Base-by-base conservation (phyloP, 2,888 invertebrate genomes). In the Amphiduros pacificus region DNA sequence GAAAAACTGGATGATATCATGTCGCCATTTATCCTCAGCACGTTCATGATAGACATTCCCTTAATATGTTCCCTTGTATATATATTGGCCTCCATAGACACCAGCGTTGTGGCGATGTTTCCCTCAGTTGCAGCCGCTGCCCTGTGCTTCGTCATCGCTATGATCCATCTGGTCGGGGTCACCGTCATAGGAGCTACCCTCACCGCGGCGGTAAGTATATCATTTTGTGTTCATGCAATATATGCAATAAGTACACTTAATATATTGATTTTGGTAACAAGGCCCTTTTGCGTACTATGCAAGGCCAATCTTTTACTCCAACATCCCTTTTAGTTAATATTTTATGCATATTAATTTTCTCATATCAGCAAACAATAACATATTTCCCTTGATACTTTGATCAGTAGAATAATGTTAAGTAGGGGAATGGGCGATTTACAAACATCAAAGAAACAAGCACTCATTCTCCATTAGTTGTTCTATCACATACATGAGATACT, bases 1-100 rank as follows among this genome's bases (percentile, higher is more conserved):
- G 58, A 58, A 32, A 51, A 44, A 22, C 51, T 58, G 40, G 58
- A 58, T 51, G 58, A 58, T 51, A 58, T 58, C 50, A 48, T 58
- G 48, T 58, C 58, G 17, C 36, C 29, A n/a, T 58, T 58, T 40
- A 58, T 48, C 50, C 51, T 58, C 20, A 32, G 44, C 32, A 58
- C 58, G 5, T 58, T 32, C 26, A 31, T 58, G 31, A 32, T 58
- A 14, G 58, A 58, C 20, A 50, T 58, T n/a, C 58, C 58, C 32
- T 50, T 48, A 6, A 48, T 58, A 20, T 49, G 58, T 49, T 49
- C 58, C 50, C 32, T 58, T 17, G 50, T 58, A 22, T 49, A 50
- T 49, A 32, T 58, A 32, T 14, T 58, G 50, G 32, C 50, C 48
- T 50, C 44, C 14, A 58, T 50, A 14, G 58, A 58, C 32, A 36